Evolutionary conservation across 2,113 vertebrate genomes (phyloP).

Genomic region (Diglossa brunneiventris): DNA sequence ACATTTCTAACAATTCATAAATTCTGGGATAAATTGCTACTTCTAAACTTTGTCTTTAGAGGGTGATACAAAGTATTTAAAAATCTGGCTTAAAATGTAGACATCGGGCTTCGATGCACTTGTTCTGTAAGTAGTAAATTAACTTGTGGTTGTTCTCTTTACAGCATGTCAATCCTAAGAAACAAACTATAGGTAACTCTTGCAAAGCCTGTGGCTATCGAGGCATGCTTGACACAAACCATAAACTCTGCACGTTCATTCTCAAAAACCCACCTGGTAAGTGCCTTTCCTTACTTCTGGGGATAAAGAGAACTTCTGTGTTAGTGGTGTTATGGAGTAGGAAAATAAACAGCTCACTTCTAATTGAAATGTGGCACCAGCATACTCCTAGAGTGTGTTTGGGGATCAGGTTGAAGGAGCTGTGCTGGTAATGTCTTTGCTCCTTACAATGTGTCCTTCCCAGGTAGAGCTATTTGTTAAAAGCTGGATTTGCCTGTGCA

Average conservation of each 20-base stretch:
- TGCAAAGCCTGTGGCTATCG: conserved; percentile 99
- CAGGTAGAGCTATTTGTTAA: not conserved
- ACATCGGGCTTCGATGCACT: not conserved
- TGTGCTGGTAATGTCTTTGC: not conserved
- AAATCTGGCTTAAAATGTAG: rapidly evolving
- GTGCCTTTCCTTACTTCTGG: not conserved
- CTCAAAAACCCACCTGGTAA: conserved; percentile 99
- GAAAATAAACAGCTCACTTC: rapidly evolving
- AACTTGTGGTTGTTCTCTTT: not conserved
- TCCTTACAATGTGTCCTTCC: not conserved
- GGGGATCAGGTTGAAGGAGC: not conserved
- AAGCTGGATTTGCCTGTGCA: not conserved
- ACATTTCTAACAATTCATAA: rapidly evolving
- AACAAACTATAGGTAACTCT: conserved; percentile 98
- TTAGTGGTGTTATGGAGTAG: not conserved
- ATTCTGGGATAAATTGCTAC: not conserved
- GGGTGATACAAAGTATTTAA: not conserved
- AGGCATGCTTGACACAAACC: conserved; percentile 98
- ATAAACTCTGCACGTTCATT: conserved; percentile 99
- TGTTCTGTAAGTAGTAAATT: not conserved
- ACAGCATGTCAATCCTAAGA: conserved; percentile 98
- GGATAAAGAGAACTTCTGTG: not conserved
- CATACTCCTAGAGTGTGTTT: not conserved
- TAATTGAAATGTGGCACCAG: not conserved
- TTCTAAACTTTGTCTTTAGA: not conserved